These are phyloP conservation scores for Holothuria glaberrima DNA, from an alignment of 35 echinoderm and acorn worm species.

Conservation along the genomic window DNA sequence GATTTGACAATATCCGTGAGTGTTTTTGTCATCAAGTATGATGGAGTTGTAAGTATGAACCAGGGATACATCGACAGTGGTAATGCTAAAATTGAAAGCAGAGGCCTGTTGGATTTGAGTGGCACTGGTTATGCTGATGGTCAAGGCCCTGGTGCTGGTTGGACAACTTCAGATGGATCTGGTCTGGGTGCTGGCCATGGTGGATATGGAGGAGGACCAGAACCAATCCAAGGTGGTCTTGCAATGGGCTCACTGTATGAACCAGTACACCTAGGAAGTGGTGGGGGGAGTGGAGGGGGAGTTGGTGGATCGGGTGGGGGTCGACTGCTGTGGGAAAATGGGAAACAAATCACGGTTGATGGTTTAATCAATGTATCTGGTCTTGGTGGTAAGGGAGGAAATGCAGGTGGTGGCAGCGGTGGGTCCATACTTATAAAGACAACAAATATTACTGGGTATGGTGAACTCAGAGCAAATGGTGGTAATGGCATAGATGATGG, in stretches of 20 bases:
- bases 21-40: constrained; percentile 74
- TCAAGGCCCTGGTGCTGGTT: constrained; percentile 74
- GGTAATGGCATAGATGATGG: constrained; percentile 61
- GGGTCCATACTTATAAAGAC: constrained; percentile 81
- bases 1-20: constrained; percentile 77
- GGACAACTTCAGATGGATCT: constrained; percentile 57
- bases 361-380: constrained; percentile 70
- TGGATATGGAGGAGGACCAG: constrained; percentile 84
- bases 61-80: constrained; percentile 81
- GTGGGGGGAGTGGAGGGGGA: constrained; percentile 83
- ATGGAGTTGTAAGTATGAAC: constrained; percentile 80
- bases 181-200: constrained; percentile 89
- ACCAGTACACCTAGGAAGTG: constrained; percentile 76
- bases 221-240: constrained; percentile 66
- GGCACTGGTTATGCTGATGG: constrained; percentile 69
- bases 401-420: constrained; percentile 89
- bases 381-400: constrained; percentile 57
- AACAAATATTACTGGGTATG: constrained; percentile 87
- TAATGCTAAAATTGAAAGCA: constrained; percentile 80
- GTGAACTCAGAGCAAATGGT: constrained; percentile 87
- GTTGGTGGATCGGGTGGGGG: constrained; percentile 83
- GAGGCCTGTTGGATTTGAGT: constrained; percentile 74
- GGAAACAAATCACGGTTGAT: constrained; percentile 68
- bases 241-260: constrained; percentile 82
- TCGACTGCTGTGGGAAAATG: constrained; percentile 80